Evolutionary conservation across 92 coral and sea anemone genomes (phyloP), one percentile per base, ranked within the genome.

Genomic region (Ricordea florida): DNA sequence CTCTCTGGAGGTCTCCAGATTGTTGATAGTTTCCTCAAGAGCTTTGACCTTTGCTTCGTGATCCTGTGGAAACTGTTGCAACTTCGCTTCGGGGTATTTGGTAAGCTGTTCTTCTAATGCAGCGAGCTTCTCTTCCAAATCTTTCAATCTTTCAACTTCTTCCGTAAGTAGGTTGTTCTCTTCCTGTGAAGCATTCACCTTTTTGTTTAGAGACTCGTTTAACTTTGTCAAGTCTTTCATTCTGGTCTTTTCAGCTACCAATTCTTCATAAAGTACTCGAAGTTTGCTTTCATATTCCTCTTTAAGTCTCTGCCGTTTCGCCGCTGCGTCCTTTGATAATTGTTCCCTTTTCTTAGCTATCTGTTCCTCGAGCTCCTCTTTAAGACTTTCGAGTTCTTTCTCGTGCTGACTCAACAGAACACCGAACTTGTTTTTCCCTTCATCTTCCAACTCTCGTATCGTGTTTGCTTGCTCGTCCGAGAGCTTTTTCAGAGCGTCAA

Each of bases 351-450:
- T 91, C 47, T 70, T 78, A 9, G 97, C 87, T 18, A 91, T 91
- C 79, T 91, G 97, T 22, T 91, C 97, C 43, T 91, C 97, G 31
- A 91, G 93, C 37, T 91, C 97, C 69, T 83, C 93, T 23, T 91
- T 91, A 48, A 91, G 65, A 25, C 55, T 72, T 35, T 87, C 97
- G 1, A 91, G 83, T 50, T 91, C 97, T 59, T 87, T 91, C 66
- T 91, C 97, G 41, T 91, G 97, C 36, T 91, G 93, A 38, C 97
- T 91, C 55, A 91, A 48, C 9, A 91, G 89, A 17, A 91, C 97
- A 8, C 97, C 97, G 60, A 91, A 91, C 66, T 76, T 91, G 70
- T 91, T 72, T 4, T 72, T 62, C 0, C 97, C 97, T 51, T 91
- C 97, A 46, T 91, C 89, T 58, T 91, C 97, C 4, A 91, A 83